Percentiles rank a stretch among this genome's conserved stretches.
Conservation (phyloP, 2,888 invertebrate species). For the Hanleya hanleyi region DNA sequence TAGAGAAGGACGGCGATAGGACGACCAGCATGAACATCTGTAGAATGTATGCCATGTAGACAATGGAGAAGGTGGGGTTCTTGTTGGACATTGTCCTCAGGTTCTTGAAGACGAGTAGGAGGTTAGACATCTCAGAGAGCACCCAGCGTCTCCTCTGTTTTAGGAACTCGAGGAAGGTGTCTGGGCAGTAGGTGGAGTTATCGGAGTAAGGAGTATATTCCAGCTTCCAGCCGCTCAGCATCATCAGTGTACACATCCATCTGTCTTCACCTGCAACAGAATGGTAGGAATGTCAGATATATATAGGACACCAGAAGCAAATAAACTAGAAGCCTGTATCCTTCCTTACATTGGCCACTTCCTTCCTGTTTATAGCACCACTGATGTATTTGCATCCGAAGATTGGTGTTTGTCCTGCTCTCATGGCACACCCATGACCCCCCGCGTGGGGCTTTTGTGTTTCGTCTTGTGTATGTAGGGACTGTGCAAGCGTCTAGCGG, state of each 20-base stretch:
- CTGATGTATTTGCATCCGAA: too few relatives aligned
- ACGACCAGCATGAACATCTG: conserved; percentile 50
- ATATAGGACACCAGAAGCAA: too few relatives aligned
- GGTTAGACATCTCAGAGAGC: conserved; percentile 53
- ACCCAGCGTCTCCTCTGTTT: conserved; percentile 54
- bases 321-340: too few relatives aligned
- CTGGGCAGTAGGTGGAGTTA: conserved; percentile 56
- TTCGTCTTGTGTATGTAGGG: too few relatives aligned
- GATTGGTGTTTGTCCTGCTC: too few relatives aligned
- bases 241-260: conserved; percentile 57
- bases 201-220: conserved; percentile 48
- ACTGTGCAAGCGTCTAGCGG: too few relatives aligned
- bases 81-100: conserved; percentile 34
- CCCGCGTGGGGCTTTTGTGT: too few relatives aligned
- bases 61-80: conserved; percentile 47
- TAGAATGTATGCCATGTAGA: conserved; percentile 47
- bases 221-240: conserved; percentile 53
- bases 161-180: conserved; percentile 49
- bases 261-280: conserved; percentile 53
- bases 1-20: conserved; percentile 47
- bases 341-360: too few relatives aligned
- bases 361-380: too few relatives aligned
- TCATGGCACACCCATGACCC: too few relatives aligned
- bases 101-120: conserved; percentile 46
- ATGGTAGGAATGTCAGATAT: too few relatives aligned